These are phyloP conservation scores for Folsomia manolachei DNA, from an alignment of 2,888 invertebrate genomes.

Conservation along the genomic window DNA sequence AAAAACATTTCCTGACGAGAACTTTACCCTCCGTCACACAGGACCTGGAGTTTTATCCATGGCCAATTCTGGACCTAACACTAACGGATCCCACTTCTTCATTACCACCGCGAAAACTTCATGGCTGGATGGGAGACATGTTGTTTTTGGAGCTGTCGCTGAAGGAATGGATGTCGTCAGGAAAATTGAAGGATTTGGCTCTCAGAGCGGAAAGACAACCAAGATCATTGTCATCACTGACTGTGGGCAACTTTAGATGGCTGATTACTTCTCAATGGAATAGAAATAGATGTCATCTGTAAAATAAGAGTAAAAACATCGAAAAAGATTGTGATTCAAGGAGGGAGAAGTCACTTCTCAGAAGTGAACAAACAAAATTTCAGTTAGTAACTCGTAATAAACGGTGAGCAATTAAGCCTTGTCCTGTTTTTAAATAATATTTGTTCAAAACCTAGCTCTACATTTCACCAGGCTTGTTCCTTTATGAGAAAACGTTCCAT, in stretches of 20 bases:
- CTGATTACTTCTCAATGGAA: no score
- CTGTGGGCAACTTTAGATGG: slow-evolving; percentile 70
- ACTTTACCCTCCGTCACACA: slow-evolving; percentile 91
- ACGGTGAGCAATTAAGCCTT: no score
- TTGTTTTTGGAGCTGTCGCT: slow-evolving; percentile 86
- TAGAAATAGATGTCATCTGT: no score
- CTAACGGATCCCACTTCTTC: slow-evolving; percentile 97
- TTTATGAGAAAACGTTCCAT: no score
- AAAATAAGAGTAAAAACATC: no score
- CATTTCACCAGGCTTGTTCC: no score
- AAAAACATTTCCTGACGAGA: slow-evolving; percentile 92
- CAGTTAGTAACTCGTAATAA: no score
- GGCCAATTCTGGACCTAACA: slow-evolving; percentile 92
- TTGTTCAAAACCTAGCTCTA: no score
- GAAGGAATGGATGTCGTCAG: slow-evolving; percentile 90
- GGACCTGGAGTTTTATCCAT: slow-evolving; percentile 82
- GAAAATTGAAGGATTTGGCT: slow-evolving; percentile 75
- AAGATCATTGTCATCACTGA: slow-evolving; percentile 77
- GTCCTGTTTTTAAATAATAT: no score
- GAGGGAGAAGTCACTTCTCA: no score
- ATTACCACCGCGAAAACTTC: slow-evolving; percentile 87
- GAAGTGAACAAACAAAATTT: no score
- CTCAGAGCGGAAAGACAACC: slow-evolving; percentile 77
- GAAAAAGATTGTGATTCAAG: no score
- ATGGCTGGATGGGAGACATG: slow-evolving; percentile 84